A percentile compares a stretch with the other conserved stretches of the same genome.
phyloP scores from a whole-genome alignment of 2,113 vertebrate genomes.

The Tauraco erythrolophus region DNA sequence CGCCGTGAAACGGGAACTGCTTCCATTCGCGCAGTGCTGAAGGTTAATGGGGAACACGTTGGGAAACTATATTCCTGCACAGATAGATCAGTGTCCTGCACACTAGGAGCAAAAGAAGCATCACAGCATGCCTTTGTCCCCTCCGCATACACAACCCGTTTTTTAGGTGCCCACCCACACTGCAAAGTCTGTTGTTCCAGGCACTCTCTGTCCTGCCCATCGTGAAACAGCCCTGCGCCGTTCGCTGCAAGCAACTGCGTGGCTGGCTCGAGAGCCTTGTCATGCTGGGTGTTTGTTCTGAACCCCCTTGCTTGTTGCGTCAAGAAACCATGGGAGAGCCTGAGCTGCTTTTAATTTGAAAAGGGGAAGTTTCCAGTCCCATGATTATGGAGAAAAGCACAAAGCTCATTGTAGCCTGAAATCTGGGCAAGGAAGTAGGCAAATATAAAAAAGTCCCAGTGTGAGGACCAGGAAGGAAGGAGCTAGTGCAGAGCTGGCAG shows the following conservation, averaged over 20 bases:
- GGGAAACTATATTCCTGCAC: background rate
- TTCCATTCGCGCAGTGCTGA: accelerated
- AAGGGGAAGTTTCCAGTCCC: background rate
- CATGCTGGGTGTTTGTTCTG: background rate
- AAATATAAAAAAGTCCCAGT: background rate
- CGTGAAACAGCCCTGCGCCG: background rate
- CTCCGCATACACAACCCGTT: background rate
- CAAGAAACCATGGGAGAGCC: background rate
- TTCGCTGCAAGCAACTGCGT: accelerated
- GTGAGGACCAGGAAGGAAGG: background rate
- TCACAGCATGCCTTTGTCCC: background rate
- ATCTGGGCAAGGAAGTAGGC: background rate
- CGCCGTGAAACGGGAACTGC: background rate
- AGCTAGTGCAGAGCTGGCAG: background rate
- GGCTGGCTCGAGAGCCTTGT: background rate
- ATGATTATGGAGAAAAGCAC: background rate
- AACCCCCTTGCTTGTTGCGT: background rate
- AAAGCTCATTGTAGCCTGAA: background rate
- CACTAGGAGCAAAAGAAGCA: background rate
- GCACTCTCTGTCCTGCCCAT: background rate
- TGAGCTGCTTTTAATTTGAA: background rate
- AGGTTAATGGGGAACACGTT: background rate
- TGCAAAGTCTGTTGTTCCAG: background rate
- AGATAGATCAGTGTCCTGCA: background rate
- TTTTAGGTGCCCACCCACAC: background rate